Evolutionary conservation across 2,888 invertebrate species (phyloP).

Genomic region (Pogonocherus hispidulus): DNA sequence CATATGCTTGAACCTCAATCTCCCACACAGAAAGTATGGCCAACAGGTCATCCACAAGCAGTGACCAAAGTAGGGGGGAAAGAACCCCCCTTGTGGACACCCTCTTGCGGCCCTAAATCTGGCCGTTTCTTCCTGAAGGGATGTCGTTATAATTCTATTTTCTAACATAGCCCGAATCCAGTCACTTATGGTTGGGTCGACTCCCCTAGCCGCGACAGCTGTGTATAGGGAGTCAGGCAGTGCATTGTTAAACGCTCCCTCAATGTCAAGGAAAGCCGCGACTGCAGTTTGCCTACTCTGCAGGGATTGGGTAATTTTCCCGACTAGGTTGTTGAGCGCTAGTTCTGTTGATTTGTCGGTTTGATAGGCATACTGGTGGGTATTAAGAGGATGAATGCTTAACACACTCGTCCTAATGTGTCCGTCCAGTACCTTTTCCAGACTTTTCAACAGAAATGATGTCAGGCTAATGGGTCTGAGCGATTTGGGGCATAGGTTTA

Average conservation of each 20-base stretch:
- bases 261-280: not conserved
- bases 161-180: no score
- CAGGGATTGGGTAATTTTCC: constrained; percentile 2
- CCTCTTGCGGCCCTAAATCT: no score
- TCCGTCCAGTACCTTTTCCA: no score
- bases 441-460: not conserved
- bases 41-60: no score
- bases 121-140: no score
- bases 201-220: no score
- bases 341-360: not conserved
- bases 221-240: not conserved
- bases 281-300: not conserved
- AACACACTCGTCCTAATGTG: not conserved
- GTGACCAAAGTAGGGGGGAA: no score
- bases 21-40: no score
- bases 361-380: not conserved
- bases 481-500: not conserved
- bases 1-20: no score
- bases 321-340: not conserved
- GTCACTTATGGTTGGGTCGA: no score
- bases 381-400: constrained; percentile 5
- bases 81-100: no score
- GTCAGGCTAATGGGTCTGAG: not conserved
- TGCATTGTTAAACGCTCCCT: not conserved
- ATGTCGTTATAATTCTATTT: no score